phyloP scores from a whole-genome alignment of 2,113 vertebrate genomes.

The Burhinus oedicnemus region DNA sequence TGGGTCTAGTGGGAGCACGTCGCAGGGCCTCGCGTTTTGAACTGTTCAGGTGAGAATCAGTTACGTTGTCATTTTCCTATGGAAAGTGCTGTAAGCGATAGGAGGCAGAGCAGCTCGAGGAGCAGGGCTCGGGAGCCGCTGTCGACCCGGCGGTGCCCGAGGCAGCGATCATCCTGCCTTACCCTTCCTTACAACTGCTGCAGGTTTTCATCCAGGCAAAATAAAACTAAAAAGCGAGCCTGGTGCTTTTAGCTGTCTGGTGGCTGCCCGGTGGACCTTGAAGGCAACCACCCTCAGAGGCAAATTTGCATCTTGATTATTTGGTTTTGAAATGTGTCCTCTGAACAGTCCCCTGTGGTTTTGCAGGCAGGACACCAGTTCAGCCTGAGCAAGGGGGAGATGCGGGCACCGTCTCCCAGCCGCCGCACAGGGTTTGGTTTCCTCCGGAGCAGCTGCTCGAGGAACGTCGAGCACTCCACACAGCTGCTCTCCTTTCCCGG shows the following conservation, averaged over 20 bases:
- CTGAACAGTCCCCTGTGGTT: neutral
- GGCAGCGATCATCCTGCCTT: neutral
- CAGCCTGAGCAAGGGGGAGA: neutral
- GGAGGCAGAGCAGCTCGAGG: neutral
- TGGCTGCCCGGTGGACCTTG: neutral
- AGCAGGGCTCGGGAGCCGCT: neutral
- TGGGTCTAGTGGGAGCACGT: neutral
- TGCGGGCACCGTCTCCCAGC: neutral
- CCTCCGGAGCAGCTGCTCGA: neutral
- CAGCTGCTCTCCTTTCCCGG: neutral
- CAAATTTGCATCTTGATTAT: neutral
- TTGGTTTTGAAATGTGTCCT: neutral
- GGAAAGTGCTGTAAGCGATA: neutral
- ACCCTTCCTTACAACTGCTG: neutral
- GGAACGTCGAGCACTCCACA: neutral
- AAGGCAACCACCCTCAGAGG: neutral
- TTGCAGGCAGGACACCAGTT: neutral
- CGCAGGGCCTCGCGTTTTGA: rapidly evolving
- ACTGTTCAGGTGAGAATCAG: neutral
- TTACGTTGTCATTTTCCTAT: neutral
- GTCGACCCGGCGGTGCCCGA: neutral
- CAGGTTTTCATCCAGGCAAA: neutral
- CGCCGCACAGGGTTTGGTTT: rapidly evolving
- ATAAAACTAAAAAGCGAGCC: neutral
- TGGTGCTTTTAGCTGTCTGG: neutral